phyloP scores from a whole-genome alignment of 2,113 vertebrate species.

The Clarias magur region DNA sequence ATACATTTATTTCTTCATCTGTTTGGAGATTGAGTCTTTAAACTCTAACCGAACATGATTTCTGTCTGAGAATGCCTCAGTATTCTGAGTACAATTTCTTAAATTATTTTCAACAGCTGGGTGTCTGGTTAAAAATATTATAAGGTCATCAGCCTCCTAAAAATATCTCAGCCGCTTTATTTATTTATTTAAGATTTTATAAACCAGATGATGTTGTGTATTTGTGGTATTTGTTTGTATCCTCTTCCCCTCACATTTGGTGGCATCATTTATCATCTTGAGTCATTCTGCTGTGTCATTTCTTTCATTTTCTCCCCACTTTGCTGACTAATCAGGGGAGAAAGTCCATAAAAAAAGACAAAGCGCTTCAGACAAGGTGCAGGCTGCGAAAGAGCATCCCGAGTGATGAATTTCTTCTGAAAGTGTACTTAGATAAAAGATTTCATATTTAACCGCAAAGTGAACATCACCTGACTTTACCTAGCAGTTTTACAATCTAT shows the following conservation, averaged over 20 bases:
- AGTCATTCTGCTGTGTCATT: not conserved
- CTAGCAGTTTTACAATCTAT: not conserved
- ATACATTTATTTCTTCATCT: not conserved
- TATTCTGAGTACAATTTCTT: not conserved
- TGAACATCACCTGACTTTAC: not conserved
- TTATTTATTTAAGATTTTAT: not conserved
- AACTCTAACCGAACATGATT: not conserved
- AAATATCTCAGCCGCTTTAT: not conserved
- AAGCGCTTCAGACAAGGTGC: not conserved
- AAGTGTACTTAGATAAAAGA: not conserved
- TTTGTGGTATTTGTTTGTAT: not conserved
- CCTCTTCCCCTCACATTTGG: not conserved
- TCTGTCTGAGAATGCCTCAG: not conserved
- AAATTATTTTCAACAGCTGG: slow-evolving; percentile 2
- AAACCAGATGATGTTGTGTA: not conserved
- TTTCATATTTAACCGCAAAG: not conserved
- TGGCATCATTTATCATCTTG: not conserved
- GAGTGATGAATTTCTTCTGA: not conserved
- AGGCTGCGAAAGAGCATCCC: not conserved
- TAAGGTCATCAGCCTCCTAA: not conserved
- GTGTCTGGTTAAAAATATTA: not conserved
- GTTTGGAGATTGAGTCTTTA: not conserved
- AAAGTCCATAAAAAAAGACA: no score
- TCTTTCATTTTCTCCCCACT: not conserved
- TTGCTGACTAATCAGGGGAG: not conserved